Conservation (phyloP, 2,888 invertebrate genomes). For the Drosophila anomalata region DNA sequence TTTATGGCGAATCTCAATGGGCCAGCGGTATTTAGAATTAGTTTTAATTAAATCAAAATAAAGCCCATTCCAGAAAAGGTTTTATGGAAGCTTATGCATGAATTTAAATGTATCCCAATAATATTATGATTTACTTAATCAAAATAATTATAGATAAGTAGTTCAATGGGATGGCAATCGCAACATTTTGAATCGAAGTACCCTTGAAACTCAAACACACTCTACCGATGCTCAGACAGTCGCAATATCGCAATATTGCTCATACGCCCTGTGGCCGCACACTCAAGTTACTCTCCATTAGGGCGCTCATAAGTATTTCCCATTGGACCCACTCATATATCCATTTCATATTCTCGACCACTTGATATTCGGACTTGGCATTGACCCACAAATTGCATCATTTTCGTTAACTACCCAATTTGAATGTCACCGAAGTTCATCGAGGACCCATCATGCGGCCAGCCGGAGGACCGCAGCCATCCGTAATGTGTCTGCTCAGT, state of each 20-base stretch:
- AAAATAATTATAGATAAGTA: neutral
- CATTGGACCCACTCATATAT: slow-evolving; percentile 32
- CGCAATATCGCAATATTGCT: neutral
- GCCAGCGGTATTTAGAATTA: neutral
- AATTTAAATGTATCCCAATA: too few species aligned
- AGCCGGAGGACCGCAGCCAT: slow-evolving; percentile 12
- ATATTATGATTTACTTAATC: neutral
- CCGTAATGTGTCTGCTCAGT: slow-evolving; percentile 43
- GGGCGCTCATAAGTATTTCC: slow-evolving; percentile 29
- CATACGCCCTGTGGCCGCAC: slow-evolving; percentile 21
- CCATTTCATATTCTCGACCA: slow-evolving; percentile 17
- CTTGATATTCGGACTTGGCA: slow-evolving; percentile 33
- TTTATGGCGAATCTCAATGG: slow-evolving; percentile 13
- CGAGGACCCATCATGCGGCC: slow-evolving; percentile 29
- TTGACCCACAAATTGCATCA: slow-evolving; percentile 59
- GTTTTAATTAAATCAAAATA: slow-evolving; percentile 5
- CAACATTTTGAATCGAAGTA: neutral
- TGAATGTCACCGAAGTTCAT: slow-evolving; percentile 51
- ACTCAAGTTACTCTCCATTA: slow-evolving; percentile 13
- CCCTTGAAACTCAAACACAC: neutral
- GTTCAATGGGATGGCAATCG: neutral
- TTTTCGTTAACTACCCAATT: slow-evolving; percentile 50
- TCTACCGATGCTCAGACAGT: neutral
- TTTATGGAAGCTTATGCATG: too few species aligned
- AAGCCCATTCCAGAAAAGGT: neutral